Percentiles rank a stretch among this genome's conserved stretches.
Conservation (phyloP, 1,140 invertebrate species). For the Chlorops oryzae region DNA sequence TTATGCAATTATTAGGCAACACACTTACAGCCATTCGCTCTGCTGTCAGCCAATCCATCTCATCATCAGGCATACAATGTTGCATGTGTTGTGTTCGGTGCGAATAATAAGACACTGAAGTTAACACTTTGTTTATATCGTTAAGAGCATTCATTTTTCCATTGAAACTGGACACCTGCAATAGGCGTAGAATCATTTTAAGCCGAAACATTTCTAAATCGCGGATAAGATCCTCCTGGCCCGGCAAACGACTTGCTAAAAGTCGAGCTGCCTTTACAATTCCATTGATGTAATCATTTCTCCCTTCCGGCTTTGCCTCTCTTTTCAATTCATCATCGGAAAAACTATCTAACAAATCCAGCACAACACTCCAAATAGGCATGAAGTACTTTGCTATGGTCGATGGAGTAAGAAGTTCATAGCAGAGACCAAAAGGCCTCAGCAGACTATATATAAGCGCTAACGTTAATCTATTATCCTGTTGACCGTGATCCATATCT, state of each 20-base stretch:
- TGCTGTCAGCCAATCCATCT: conserved; percentile 91
- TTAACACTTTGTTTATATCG: conserved; percentile 97
- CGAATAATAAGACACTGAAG: conserved; percentile 82
- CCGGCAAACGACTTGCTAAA: conserved; percentile 70
- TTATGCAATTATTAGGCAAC: too few species aligned
- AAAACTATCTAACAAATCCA: conserved; percentile 84
- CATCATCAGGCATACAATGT: conserved; percentile 52
- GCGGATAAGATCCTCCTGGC: conserved; percentile 77
- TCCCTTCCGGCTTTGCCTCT: conserved; percentile 92
- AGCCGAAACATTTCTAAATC: conserved; percentile 91
- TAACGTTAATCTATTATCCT: conserved; percentile 56
- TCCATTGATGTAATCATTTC: conserved; percentile 85
- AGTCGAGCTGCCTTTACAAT: conserved; percentile 86
- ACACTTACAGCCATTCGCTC: conserved; percentile 86
- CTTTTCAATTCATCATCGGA: conserved; percentile 97
- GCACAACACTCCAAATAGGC: conserved; percentile 90
- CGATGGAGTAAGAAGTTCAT: conserved; percentile 82
- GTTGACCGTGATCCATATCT: conserved; percentile 24
- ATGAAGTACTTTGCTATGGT: conserved; percentile 90
- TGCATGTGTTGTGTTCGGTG: conserved; percentile 58
- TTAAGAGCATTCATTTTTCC: conserved; percentile 99
- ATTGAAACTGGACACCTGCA: conserved; percentile 97
- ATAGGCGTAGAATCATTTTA: conserved; percentile 90
- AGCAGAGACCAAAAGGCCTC: conserved; percentile 86
- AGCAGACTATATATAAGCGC: conserved; percentile 78